phyloP scores from a whole-genome alignment of 30 jellyfish, hydroid and myxozoan genomes.

The Turritopsis dohrnii region DNA sequence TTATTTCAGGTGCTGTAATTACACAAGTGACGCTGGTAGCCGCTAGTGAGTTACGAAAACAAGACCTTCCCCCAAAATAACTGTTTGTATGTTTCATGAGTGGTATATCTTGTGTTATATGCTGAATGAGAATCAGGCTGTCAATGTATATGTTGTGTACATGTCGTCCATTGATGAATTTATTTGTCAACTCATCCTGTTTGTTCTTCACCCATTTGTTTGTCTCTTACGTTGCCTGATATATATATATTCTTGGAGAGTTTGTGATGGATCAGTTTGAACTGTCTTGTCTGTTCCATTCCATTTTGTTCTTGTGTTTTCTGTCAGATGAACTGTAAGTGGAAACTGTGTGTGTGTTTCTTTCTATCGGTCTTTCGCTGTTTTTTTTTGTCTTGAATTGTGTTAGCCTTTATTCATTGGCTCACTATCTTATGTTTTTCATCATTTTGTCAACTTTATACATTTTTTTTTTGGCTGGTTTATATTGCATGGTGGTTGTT shows the following conservation, averaged over 20 bases:
- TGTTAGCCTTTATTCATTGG: not conserved
- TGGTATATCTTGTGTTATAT: constrained; percentile 9
- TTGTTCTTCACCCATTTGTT: not conserved
- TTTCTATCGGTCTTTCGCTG: not conserved
- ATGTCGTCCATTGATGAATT: constrained; percentile 20
- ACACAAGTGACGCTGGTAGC: constrained; percentile 45
- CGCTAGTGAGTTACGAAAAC: constrained; percentile 16
- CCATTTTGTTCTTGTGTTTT: not conserved
- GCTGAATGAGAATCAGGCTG: not conserved
- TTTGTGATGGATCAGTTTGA: not conserved
- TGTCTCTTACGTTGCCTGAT: not conserved
- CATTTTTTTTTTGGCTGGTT: not conserved
- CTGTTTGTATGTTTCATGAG: not conserved
- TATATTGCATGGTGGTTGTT: constrained; percentile 2
- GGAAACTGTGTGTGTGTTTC: not conserved
- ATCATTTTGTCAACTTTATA: not conserved
- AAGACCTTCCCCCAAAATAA: not conserved
- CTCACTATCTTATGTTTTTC: not conserved
- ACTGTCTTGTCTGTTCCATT: not conserved
- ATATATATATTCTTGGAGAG: not conserved
- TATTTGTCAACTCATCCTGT: constrained; percentile 19
- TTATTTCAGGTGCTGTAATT: constrained; percentile 15
- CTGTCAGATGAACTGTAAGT: not conserved
- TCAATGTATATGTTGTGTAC: constrained; percentile 17
- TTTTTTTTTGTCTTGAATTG: not conserved